Evolutionary conservation across 2,113 vertebrate genomes (phyloP).

Genomic region (Megaleporinus macrocephalus): DNA sequence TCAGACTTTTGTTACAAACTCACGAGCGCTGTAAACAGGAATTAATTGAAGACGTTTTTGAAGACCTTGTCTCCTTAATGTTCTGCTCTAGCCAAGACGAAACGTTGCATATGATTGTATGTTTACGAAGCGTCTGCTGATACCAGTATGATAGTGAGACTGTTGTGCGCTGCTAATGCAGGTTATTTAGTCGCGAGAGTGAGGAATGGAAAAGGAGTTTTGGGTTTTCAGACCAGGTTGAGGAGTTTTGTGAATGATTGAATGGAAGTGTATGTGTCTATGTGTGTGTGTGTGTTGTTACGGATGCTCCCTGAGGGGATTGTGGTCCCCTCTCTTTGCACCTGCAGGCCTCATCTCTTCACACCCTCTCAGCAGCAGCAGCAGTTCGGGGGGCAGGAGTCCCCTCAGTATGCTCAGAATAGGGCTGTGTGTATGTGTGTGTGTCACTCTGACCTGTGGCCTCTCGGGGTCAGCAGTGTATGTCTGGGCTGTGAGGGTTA

Average conservation of each 20-base stretch:
- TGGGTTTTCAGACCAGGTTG: neutral
- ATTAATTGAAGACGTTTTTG: no score
- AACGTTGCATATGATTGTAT: no score
- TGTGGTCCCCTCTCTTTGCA: neutral
- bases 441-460: slow-evolving; percentile 45
- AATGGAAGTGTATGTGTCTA: neutral
- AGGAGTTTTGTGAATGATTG: neutral
- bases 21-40: no score
- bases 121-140: no score
- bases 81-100: no score
- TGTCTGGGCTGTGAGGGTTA: slow-evolving; percentile 66
- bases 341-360: slow-evolving; percentile 7
- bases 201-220: neutral
- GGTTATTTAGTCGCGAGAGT: neutral
- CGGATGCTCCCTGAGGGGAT: slow-evolving; percentile 10
- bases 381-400: neutral
- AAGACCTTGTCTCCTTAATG: no score
- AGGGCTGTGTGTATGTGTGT: neutral
- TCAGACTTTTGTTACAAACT: no score
- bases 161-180: no score
- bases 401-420: neutral
- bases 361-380: neutral
- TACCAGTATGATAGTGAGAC: no score
- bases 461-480: slow-evolving; percentile 60
- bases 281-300: slow-evolving; percentile 30